Evolutionary conservation across 2,113 vertebrate genomes (phyloP).

Genomic region (Lontra canadensis): DNA sequence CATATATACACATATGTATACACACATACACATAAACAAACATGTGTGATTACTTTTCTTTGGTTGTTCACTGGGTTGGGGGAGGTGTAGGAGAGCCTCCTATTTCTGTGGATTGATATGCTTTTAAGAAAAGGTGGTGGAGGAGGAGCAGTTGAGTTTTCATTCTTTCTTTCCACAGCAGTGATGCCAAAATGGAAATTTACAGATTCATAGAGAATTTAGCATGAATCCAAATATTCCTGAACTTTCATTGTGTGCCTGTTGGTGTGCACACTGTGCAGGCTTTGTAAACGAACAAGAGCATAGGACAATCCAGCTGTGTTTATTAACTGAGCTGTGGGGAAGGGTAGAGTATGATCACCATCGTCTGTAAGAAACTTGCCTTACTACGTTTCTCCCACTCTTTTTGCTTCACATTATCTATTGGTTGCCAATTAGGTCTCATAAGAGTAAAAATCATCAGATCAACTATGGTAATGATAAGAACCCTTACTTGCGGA

Average conservation of each 20-base stretch:
- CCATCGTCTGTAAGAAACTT: neutral
- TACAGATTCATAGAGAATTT: neutral
- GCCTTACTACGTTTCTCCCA: neutral
- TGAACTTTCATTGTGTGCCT: neutral
- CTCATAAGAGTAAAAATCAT: neutral
- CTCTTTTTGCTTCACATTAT: neutral
- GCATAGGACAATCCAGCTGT: neutral
- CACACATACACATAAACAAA: neutral
- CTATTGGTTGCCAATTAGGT: neutral
- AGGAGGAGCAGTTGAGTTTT: accelerated
- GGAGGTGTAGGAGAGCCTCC: neutral
- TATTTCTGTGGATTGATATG: neutral
- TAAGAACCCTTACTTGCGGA: neutral
- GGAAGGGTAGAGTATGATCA: neutral
- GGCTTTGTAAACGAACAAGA: neutral
- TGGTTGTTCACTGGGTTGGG: neutral
- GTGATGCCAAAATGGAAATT: neutral
- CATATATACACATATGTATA: no score
- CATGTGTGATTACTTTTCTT: neutral
- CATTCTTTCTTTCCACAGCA: neutral
- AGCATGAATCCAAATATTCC: neutral
- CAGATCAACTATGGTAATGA: neutral
- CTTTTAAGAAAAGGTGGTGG: neutral
- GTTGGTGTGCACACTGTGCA: no score
- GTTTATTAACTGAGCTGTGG: neutral